phyloP scores from a whole-genome alignment of 2,113 vertebrate genomes.

The Periophthalmodon schlosseri region DNA sequence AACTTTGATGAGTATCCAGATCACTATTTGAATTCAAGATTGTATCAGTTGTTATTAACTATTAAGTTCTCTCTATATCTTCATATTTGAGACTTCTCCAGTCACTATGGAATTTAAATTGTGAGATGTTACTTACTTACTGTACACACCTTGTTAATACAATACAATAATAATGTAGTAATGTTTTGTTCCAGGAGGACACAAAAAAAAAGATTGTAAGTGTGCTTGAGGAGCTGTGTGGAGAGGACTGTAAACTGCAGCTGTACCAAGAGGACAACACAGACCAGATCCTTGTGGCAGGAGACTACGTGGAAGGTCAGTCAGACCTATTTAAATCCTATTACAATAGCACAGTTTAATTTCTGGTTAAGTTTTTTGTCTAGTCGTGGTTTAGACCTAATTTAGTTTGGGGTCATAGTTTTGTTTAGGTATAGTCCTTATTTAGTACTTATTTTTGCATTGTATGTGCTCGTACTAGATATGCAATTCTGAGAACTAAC shows the following conservation, averaged over 20 bases:
- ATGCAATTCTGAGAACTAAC: not conserved
- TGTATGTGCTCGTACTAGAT: not conserved
- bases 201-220: slow-evolving; percentile 61
- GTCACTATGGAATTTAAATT: not conserved
- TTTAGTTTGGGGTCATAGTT: not conserved
- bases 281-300: slow-evolving; percentile 68
- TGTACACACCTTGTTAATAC: not conserved
- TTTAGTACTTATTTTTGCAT: not conserved
- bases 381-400: not conserved
- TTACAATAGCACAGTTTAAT: not conserved
- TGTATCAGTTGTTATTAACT: no score
- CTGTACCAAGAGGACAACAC: slow-evolving; percentile 72
- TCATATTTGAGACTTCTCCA: not conserved
- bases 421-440: not conserved
- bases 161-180: not conserved
- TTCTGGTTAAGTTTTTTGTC: not conserved
- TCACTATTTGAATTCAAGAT: no score
- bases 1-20: no score
- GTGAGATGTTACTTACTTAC: not conserved
- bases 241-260: slow-evolving; percentile 70
- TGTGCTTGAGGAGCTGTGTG: slow-evolving; percentile 67
- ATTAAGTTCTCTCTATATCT: not conserved
- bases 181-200: slow-evolving; percentile 52
- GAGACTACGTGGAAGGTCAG: slow-evolving; percentile 76
- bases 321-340: not conserved